Evolutionary conservation across 2,113 vertebrate species (phyloP).

Genomic region (Poeciliopsis retropinna): DNA sequence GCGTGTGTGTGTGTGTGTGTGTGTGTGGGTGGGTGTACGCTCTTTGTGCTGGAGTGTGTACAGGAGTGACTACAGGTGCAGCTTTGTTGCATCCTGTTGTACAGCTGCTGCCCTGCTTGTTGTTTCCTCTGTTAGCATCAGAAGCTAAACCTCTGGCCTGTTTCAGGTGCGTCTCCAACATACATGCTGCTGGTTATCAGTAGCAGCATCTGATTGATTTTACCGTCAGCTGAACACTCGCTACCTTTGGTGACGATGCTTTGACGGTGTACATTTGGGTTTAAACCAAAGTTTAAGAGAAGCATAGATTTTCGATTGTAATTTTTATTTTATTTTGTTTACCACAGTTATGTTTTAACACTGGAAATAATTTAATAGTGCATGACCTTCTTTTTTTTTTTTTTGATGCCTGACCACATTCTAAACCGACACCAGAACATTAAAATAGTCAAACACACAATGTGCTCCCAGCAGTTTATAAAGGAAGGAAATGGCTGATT

Average conservation of each 20-base stretch:
- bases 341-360: no score
- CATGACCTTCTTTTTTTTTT: no score
- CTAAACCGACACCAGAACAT: no score
- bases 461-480: no score
- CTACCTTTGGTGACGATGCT: background rate
- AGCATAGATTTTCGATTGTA: background rate
- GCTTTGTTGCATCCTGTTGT: slow-evolving; percentile 60
- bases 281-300: background rate
- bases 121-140: slow-evolving; percentile 33
- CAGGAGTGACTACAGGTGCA: slow-evolving; percentile 65
- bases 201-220: background rate
- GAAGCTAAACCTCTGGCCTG: slow-evolving; percentile 16
- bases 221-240: background rate
- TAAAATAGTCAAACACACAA: no score
- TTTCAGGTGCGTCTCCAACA: slow-evolving; percentile 18
- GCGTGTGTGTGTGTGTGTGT: background rate
- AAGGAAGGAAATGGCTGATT: no score
- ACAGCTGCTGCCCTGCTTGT: slow-evolving; percentile 60
- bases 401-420: no score
- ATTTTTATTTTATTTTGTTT: no score
- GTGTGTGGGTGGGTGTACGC: slow-evolving; percentile 6
- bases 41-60: slow-evolving; percentile 14
- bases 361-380: no score
- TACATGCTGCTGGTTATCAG: background rate
- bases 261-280: background rate